These are phyloP conservation scores for Diorhabda carinulata DNA, from an alignment of 1,140 invertebrate genomes.

Conservation along the genomic window DNA sequence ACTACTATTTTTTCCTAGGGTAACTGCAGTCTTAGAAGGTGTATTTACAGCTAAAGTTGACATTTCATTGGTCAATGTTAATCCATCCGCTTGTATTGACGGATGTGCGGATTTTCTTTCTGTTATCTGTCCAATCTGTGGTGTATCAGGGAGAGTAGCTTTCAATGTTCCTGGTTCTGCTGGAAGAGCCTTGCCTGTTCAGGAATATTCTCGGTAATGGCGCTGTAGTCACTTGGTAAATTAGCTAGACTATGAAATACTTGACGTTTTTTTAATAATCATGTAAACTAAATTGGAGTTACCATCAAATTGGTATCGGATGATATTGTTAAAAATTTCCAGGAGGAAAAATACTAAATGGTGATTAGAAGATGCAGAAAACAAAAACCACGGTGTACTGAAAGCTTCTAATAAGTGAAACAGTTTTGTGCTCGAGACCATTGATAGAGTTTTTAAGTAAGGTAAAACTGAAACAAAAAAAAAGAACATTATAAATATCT, in stretches of 20 bases:
- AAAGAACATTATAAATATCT: too few species aligned
- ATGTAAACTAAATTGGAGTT: slow-evolving; percentile 99
- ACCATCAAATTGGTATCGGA: slow-evolving; percentile 99
- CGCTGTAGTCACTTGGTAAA: slow-evolving; percentile 85
- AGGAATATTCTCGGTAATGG: slow-evolving; percentile 80
- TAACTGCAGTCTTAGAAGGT: slow-evolving; percentile 31
- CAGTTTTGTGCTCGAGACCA: slow-evolving; percentile 97
- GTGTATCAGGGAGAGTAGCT: slow-evolving; percentile 70
- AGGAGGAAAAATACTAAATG: slow-evolving; percentile 97
- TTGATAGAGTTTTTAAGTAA: slow-evolving; percentile 97
- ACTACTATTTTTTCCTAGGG: slow-evolving; percentile 18
- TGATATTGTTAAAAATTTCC: slow-evolving; percentile 99
- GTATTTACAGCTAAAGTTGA: slow-evolving; percentile 39
- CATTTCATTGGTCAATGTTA: slow-evolving; percentile 42
- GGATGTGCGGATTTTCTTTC: slow-evolving; percentile 88
- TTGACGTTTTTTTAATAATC: slow-evolving; percentile 96
- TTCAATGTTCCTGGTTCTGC: slow-evolving; percentile 89
- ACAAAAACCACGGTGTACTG: slow-evolving; percentile 98
- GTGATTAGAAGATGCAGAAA: slow-evolving; percentile 93
- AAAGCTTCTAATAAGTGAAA: slow-evolving; percentile 97
- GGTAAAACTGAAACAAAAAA: slow-evolving; percentile 71
- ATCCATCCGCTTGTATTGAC: slow-evolving; percentile 39
- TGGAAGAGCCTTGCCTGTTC: slow-evolving; percentile 68
- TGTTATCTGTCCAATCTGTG: slow-evolving; percentile 90
- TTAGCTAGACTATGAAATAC: slow-evolving; percentile 97